Evolutionary conservation across 2,888 invertebrate genomes (phyloP).

Genomic region (Camponotus fellah): DNA sequence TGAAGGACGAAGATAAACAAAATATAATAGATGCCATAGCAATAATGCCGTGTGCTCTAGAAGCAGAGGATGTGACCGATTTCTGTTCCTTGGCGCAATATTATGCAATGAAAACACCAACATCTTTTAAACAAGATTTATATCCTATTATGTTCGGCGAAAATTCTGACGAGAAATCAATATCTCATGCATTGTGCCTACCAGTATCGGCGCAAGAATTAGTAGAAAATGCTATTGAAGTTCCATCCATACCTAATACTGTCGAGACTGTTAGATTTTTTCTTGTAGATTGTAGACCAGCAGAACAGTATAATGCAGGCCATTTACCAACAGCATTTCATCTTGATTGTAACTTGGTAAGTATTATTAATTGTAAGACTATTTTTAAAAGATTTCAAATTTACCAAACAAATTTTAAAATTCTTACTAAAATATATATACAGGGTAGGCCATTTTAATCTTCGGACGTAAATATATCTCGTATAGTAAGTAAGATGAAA

Average conservation of each 20-base stretch:
- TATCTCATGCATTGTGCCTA: constrained; percentile 96
- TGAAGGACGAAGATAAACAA: constrained; percentile 91
- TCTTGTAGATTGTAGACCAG: constrained; percentile 97
- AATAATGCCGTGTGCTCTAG: constrained; percentile 94
- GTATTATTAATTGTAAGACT: constrained; percentile 56
- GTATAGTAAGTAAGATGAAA: no score
- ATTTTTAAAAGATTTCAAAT: not conserved
- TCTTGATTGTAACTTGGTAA: constrained; percentile 96
- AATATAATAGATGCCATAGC: constrained; percentile 90
- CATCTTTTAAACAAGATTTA: constrained; percentile 95
- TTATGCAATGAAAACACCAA: constrained; percentile 97
- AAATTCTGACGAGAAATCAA: constrained; percentile 88
- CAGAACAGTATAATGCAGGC: constrained; percentile 98
- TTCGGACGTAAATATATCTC: no score
- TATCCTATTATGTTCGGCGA: constrained; percentile 86
- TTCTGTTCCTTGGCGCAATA: constrained; percentile 99
- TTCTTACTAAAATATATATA: not conserved
- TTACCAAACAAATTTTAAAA: not conserved
- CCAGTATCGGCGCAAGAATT: constrained; percentile 98
- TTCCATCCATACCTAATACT: constrained; percentile 87
- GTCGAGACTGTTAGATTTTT: constrained; percentile 92
- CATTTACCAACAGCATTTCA: constrained; percentile 99
- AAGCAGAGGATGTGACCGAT: constrained; percentile 97
- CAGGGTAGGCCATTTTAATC: no score
- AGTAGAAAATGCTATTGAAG: constrained; percentile 92